Percentiles rank a stretch among this genome's conserved stretches.
phyloP scores from a whole-genome alignment of 2,797 vertebrate genomes.

The Sebastes umbrosus region DNA sequence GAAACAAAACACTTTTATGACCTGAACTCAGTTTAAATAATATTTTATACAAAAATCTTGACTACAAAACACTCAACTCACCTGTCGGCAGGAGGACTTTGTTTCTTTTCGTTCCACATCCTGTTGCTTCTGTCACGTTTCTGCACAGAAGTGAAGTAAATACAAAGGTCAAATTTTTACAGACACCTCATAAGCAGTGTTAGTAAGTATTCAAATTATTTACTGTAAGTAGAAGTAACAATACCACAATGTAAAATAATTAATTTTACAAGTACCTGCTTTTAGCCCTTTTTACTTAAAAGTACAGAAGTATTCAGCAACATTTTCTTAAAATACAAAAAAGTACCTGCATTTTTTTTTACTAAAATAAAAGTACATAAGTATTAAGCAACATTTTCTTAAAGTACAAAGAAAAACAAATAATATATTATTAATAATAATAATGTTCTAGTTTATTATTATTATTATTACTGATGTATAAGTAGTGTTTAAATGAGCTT shows the following conservation, averaged over 20 bases:
- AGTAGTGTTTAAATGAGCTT: background rate
- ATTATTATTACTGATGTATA: background rate
- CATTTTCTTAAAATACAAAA: too few species aligned
- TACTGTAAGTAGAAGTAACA: background rate
- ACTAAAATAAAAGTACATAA: too few species aligned
- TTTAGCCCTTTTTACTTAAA: background rate
- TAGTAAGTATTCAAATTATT: background rate
- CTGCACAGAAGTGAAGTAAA: background rate
- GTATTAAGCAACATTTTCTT: too few species aligned
- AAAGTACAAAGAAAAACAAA: background rate
- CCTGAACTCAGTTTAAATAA: background rate
- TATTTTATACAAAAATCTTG: accelerated
- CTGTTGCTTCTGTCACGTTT: constrained; percentile 5
- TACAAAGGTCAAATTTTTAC: background rate
- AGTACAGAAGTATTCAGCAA: background rate
- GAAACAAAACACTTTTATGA: background rate
- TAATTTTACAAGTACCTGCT: background rate
- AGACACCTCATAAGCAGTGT: too few species aligned
- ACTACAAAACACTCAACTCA: constrained; percentile 2
- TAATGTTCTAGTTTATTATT: background rate
- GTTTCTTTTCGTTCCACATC: constrained; percentile 38
- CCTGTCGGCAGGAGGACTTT: constrained; percentile 39
- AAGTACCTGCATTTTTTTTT: too few species aligned
- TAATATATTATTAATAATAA: too few species aligned
- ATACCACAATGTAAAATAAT: background rate